A percentile compares a stretch with the other conserved stretches of the same genome.
Conservation (phyloP, 2,888 invertebrate species). For the Dasysyrphus tricinctus region DNA sequence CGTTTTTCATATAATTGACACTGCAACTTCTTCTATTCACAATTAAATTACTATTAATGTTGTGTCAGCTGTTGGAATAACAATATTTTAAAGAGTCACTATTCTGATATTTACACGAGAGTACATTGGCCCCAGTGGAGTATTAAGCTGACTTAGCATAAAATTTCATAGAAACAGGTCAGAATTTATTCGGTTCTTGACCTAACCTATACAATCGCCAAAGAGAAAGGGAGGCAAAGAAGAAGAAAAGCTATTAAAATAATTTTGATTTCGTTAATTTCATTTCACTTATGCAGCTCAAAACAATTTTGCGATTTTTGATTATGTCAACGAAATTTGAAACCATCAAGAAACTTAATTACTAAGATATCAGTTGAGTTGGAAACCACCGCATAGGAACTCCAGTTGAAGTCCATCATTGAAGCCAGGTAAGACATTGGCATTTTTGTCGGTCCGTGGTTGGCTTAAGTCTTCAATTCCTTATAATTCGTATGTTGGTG, state of each 20-base stretch:
- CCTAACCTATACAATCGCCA: slow-evolving; percentile 33
- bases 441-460: background rate
- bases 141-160: slow-evolving; percentile 48
- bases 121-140: slow-evolving; percentile 33
- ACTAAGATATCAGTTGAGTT: slow-evolving; percentile 13
- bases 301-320: slow-evolving; percentile 52
- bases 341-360: slow-evolving; percentile 32
- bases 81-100: background rate
- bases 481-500: slow-evolving; percentile 14
- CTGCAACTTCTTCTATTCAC: slow-evolving; percentile 29
- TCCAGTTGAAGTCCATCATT: slow-evolving; percentile 41
- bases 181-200: slow-evolving; percentile 70
- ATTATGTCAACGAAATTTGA: slow-evolving; percentile 67
- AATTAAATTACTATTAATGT: slow-evolving; percentile 62
- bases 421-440: slow-evolving; percentile 41
- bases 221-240: background rate
- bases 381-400: background rate
- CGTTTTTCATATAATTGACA: slow-evolving; percentile 51
- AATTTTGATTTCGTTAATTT: slow-evolving; percentile 13
- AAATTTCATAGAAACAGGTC: slow-evolving; percentile 52
- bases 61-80: slow-evolving; percentile 44
- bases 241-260: slow-evolving; percentile 49
- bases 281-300: slow-evolving; percentile 3
- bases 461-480: slow-evolving; percentile 8
- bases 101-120: background rate